Conservation (phyloP, 2,797 vertebrate genomes). For the Hoplostethus mediterraneus region DNA sequence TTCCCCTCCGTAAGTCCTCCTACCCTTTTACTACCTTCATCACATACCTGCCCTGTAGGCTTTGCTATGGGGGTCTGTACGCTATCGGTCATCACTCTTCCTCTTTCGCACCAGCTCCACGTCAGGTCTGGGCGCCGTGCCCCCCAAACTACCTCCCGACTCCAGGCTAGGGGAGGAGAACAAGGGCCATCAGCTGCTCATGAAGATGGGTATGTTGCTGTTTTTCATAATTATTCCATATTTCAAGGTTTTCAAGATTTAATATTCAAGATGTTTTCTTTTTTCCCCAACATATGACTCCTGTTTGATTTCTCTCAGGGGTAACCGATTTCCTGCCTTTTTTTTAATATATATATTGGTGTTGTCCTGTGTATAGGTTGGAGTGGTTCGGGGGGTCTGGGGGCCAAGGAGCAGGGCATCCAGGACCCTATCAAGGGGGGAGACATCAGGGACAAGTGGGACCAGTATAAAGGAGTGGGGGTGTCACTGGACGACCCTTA, state of each 20-base stretch:
- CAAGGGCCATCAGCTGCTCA: slow-evolving; percentile 97
- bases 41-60: too few species aligned
- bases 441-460: slow-evolving; percentile 97
- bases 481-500: slow-evolving; percentile 97
- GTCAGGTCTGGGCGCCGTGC: slow-evolving; percentile 78
- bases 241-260: neutral
- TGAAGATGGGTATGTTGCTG: slow-evolving; percentile 94
- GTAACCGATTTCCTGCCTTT: too few species aligned
- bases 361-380: slow-evolving; percentile 83
- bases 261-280: too few species aligned
- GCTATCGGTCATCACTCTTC: neutral
- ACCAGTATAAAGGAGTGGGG: slow-evolving; percentile 98
- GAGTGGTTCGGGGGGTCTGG: slow-evolving; percentile 96
- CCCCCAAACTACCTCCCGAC: slow-evolving; percentile 84
- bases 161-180: slow-evolving; percentile 95
- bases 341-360: neutral
- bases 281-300: too few species aligned
- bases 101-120: slow-evolving; percentile 72
- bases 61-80: neutral
- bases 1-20: slow-evolving; percentile 90
- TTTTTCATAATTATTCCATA: too few species aligned
- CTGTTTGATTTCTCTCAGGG: too few species aligned
- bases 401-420: slow-evolving; percentile 97
- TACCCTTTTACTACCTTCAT: neutral
- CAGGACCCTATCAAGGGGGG: slow-evolving; percentile 98